phyloP scores from a whole-genome alignment of 2,888 invertebrate genomes.

The Sipha maydis region DNA sequence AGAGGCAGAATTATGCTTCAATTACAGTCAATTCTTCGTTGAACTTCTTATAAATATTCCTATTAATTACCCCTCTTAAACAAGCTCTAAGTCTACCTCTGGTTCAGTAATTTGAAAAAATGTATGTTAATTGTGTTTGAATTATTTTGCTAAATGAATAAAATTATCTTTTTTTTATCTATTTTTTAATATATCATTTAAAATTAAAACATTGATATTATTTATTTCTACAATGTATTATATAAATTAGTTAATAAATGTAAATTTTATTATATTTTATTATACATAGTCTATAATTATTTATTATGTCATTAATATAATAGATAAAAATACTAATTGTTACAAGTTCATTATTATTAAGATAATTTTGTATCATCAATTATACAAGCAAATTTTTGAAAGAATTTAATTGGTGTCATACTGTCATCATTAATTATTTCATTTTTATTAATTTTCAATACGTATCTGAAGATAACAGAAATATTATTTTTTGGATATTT shows the following conservation, averaged over 20 bases:
- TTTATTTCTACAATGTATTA: too few relatives aligned
- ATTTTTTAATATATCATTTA: not conserved
- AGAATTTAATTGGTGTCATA: slow-evolving; percentile 13
- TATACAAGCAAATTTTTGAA: not conserved
- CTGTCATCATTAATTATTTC: slow-evolving; percentile 17
- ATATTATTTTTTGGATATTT: not conserved
- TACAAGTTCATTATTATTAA: not conserved
- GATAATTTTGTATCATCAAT: not conserved
- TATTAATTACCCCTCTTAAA: too few relatives aligned
- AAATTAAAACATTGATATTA: not conserved
- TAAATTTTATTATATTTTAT: not conserved
- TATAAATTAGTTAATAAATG: too few relatives aligned
- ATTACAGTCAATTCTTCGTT: too few relatives aligned
- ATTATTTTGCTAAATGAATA: too few relatives aligned
- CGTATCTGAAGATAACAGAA: not conserved
- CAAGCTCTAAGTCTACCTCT: too few relatives aligned
- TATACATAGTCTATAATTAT: not conserved
- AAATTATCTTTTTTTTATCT: not conserved
- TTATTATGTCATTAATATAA: not conserved
- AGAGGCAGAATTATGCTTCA: too few relatives aligned
- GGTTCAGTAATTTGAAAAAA: too few relatives aligned
- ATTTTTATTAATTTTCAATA: not conserved
- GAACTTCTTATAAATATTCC: too few relatives aligned
- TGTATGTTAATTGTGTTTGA: too few relatives aligned
- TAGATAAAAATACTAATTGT: slow-evolving; percentile 12